Percentiles rank a stretch among this genome's conserved stretches.
Conservation (phyloP, 2,888 invertebrate species). For the Atrina japonica region DNA sequence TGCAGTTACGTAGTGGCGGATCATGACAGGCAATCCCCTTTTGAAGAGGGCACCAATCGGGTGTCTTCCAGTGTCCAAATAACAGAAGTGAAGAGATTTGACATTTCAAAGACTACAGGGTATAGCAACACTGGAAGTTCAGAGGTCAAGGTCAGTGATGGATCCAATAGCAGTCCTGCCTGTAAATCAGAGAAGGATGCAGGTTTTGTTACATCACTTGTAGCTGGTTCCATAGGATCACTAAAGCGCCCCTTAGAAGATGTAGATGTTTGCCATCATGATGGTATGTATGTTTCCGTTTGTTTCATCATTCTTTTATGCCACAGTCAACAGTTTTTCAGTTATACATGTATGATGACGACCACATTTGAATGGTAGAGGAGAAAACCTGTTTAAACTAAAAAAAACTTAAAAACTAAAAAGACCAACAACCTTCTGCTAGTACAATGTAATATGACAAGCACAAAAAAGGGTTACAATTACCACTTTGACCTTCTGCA, state of each 20-base stretch:
- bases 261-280: not conserved
- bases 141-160: not conserved
- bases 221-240: not conserved
- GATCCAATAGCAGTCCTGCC: not conserved
- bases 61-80: not conserved
- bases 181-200: not conserved
- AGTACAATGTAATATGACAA: too few species aligned
- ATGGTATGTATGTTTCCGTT: conserved; percentile 6
- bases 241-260: conserved; percentile 7
- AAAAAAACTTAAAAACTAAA: too few species aligned
- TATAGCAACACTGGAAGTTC: not conserved
- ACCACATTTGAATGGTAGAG: too few species aligned
- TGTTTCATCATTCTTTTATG: too few species aligned
- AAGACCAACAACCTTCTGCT: too few species aligned
- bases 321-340: too few species aligned
- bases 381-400: too few species aligned
- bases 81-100: too few species aligned
- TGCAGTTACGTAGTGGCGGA: not conserved
- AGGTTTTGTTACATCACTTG: not conserved
- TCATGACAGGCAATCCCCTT: too few species aligned
- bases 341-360: too few species aligned
- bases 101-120: not conserved
- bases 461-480: too few species aligned
- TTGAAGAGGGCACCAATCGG: not conserved
- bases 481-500: too few species aligned